phyloP scores from a whole-genome alignment of 2,113 vertebrate genomes.

The Spea bombifrons region DNA sequence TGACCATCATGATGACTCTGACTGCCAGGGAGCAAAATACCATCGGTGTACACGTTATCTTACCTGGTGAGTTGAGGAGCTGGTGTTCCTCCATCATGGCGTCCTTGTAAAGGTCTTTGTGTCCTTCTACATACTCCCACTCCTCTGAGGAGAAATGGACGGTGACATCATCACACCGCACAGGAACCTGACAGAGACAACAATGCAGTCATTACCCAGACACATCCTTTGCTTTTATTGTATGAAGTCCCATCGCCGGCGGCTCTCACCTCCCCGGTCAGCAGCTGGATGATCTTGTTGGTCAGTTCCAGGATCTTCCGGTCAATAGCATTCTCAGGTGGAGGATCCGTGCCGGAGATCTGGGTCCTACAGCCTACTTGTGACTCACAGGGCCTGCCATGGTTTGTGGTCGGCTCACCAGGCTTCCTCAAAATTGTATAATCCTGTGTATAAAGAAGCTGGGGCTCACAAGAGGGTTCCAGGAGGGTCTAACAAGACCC shows the following conservation, averaged over 20 bases:
- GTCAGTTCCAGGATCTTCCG: background rate
- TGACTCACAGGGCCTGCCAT: background rate
- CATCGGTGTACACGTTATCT: no score
- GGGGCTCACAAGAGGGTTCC: no score
- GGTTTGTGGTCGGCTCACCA: background rate
- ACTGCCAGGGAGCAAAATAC: no score
- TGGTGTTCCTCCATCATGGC: background rate
- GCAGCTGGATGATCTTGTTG: background rate
- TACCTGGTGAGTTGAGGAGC: background rate
- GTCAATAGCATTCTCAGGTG: background rate
- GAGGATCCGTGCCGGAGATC: background rate
- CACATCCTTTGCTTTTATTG: background rate
- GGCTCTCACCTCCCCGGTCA: background rate
- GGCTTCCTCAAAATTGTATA: background rate
- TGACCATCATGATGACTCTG: no score
- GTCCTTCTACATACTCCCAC: background rate
- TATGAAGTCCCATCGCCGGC: background rate
- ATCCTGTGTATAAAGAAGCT: background rate
- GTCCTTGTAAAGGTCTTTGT: conserved; percentile 6
- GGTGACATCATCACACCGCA: no score
- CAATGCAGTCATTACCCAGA: conserved; percentile 1
- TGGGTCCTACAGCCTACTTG: background rate
- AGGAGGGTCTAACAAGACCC: no score
- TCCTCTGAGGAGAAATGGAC: conserved; percentile 25
- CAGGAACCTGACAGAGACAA: conserved; percentile 15